Base-by-base conservation (phyloP, 1,140 invertebrate species). In the Lucilia sericata region DNA sequence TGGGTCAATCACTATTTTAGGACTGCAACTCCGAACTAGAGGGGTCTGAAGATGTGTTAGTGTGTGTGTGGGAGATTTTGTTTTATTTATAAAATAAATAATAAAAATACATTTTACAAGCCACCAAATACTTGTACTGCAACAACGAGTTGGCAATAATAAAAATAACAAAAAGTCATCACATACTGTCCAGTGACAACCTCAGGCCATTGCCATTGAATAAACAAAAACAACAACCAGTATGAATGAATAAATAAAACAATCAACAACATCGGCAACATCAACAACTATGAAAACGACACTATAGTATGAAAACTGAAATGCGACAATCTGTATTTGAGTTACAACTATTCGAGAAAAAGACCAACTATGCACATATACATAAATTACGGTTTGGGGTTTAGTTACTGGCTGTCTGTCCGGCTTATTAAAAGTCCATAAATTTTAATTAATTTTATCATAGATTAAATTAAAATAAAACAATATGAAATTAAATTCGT, bases 111-210 rank as follows among this genome's bases (percentile, higher is more conserved):
- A 70, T 12, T 25, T 21, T 21, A 21, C 19, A 21, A 70, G 8
- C n/a, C 65, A 70, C 42, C 42, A 42, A 42, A 70, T 21, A 70
- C 19, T 12, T 1, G 13, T 14, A 5, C 25, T 30, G 3, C 12
- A 42, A 7, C 51, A 60, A 60, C 55, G 55, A 42, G 55, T 70
- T 70, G 19, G 5, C 65, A 19, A 25, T 70, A 70, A 25, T 70
- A 70, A 70, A 70, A 70, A 70, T 12, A 70, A 70, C 65, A 70
- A 25, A n/a, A 70, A 70, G 21, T 25, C 65, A 70, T 70, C 65
- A 21, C 65, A 70, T 70, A 70, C 65, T 70, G 65, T 21, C 19
- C 65, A 10, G 5, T 21, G 19, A 70, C n/a, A 70, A 21, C 19
- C 65, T 21, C 65, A 70, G n/a, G 65, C 65, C 21, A 70, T 70